Conservation (phyloP, 1,140 invertebrate species). For the Drosophila tani region DNA sequence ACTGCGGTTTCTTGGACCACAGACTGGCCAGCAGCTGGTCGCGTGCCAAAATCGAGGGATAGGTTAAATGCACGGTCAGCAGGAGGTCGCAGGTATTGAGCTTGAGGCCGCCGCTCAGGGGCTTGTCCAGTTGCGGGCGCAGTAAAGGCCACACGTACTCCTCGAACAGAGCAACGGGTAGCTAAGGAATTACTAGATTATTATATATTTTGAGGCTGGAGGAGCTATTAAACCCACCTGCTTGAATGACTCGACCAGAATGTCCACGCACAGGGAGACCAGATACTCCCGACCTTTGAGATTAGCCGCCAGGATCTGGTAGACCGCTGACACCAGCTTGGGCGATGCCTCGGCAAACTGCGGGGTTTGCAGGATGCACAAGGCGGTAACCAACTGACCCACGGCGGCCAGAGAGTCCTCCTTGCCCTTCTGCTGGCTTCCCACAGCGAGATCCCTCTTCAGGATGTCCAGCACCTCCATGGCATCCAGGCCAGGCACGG, state of each 20-base stretch:
- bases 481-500: slow-evolving; percentile 34
- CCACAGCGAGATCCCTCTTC: slow-evolving; percentile 48
- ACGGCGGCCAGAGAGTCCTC: slow-evolving; percentile 61
- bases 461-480: slow-evolving; percentile 39
- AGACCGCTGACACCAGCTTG: slow-evolving; percentile 29
- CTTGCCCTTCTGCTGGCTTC: slow-evolving; percentile 43
- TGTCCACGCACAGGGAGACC: slow-evolving; percentile 34
- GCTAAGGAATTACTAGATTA: not conserved
- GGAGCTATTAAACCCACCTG: slow-evolving; percentile 7
- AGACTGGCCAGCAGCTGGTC: slow-evolving; percentile 30
- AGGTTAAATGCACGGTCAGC: slow-evolving; percentile 38
- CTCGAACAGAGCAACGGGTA: slow-evolving; percentile 20
- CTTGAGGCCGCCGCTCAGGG: slow-evolving; percentile 23
- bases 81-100: slow-evolving; percentile 45
- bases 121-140: slow-evolving; percentile 27
- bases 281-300: slow-evolving; percentile 63
- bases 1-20: slow-evolving; percentile 33
- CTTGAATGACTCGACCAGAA: slow-evolving; percentile 37
- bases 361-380: slow-evolving; percentile 25
- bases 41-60: slow-evolving; percentile 27
- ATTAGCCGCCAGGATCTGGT: slow-evolving; percentile 31
- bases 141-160: slow-evolving; percentile 49
- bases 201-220: too few relatives aligned
- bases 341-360: slow-evolving; percentile 21
- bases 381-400: slow-evolving; percentile 53